Conservation (phyloP, 2,888 invertebrate genomes). For the Himalopsyche japonica region DNA sequence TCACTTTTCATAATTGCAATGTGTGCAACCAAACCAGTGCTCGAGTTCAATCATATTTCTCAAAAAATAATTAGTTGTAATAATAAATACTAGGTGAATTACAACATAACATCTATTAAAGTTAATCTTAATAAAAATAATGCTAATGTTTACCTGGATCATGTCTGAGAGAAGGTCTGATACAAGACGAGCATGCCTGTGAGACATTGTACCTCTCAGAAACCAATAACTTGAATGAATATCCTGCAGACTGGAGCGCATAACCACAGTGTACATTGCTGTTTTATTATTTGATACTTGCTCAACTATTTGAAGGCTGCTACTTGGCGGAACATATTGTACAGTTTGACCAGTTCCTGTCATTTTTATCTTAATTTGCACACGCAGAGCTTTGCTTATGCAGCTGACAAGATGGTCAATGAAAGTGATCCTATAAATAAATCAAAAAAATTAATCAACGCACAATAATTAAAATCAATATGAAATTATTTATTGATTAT, state of each 20-base stretch:
- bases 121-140: background rate
- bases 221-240: conserved; percentile 69
- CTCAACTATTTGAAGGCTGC: background rate
- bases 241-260: conserved; percentile 57
- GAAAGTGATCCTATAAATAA: conserved; percentile 67
- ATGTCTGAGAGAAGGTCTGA: conserved; percentile 88
- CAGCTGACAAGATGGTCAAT: conserved; percentile 89
- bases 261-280: conserved; percentile 54
- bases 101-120: no score
- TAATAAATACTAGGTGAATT: no score
- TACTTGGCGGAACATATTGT: background rate
- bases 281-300: conserved; percentile 16
- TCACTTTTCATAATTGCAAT: no score
- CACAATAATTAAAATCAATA: no score
- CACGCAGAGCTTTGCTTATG: conserved; percentile 86
- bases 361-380: conserved; percentile 77
- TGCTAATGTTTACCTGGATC: conserved; percentile 71
- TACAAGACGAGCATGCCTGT: conserved; percentile 86
- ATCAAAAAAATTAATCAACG: background rate
- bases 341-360: conserved; percentile 44
- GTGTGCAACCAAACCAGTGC: no score
- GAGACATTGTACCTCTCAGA: conserved; percentile 80
- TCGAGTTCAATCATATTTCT: no score
- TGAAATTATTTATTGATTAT: background rate
- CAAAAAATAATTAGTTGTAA: no score